phyloP scores from a whole-genome alignment of 2,888 invertebrate genomes.

The Hyles lineata region DNA sequence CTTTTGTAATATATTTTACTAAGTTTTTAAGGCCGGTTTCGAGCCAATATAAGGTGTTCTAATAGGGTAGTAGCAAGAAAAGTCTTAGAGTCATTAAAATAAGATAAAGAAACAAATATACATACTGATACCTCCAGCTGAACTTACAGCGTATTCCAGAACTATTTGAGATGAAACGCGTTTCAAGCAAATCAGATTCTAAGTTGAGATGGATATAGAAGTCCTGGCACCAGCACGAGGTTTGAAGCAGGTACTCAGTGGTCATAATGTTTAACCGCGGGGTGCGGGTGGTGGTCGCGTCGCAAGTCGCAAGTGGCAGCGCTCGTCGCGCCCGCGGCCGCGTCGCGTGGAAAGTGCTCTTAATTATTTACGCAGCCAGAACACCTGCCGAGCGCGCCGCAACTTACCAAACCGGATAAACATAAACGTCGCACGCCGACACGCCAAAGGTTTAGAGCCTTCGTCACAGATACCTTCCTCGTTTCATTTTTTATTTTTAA shows the following conservation, averaged over 20 bases:
- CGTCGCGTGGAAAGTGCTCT: conserved; percentile 68
- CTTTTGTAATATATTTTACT: neutral
- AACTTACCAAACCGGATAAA: conserved; percentile 45
- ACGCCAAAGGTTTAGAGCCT: conserved; percentile 12
- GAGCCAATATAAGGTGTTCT: too few species aligned
- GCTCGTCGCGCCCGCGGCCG: conserved; percentile 42
- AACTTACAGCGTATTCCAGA: neutral
- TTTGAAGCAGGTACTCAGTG: too few species aligned
- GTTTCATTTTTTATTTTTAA: conserved; percentile 50
- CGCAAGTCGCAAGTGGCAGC: conserved; percentile 36
- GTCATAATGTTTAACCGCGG: neutral
- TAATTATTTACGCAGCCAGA: conserved; percentile 74
- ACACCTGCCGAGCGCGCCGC: conserved; percentile 61
- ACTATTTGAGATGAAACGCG: neutral
- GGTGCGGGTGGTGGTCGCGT: neutral
- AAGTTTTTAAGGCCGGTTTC: neutral
- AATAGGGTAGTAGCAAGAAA: too few species aligned
- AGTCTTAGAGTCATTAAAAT: too few species aligned
- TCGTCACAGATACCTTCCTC: conserved; percentile 38
- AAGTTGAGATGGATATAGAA: too few species aligned
- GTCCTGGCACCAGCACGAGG: too few species aligned
- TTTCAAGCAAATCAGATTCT: too few species aligned
- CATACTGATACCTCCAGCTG: too few species aligned
- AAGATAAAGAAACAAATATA: too few species aligned
- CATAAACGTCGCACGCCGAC: conserved; percentile 39